Conservation (phyloP, 2,113 vertebrate species). For the Glaucidium brasilianum region DNA sequence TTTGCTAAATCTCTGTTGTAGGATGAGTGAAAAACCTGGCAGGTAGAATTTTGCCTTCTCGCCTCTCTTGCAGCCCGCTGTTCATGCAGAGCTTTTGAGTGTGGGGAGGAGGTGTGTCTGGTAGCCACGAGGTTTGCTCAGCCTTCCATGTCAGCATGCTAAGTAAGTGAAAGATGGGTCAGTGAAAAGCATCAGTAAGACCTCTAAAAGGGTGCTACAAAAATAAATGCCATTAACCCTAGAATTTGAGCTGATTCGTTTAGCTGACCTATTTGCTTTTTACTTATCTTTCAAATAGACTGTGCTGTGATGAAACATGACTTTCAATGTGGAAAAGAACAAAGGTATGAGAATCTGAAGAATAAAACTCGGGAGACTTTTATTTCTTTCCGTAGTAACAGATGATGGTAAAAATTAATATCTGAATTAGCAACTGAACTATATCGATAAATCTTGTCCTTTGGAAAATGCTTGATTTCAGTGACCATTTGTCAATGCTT, state of each 20-base stretch:
- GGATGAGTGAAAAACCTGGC: neutral
- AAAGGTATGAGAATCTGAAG: neutral
- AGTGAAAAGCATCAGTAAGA: neutral
- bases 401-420: neutral
- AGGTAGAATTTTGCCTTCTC: neutral
- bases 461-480: neutral
- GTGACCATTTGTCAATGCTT: neutral
- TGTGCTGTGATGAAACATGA: neutral
- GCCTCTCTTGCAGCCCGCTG: accelerated
- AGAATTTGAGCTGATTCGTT: neutral
- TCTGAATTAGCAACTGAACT: neutral
- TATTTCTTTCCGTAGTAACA: neutral
- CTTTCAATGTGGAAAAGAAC: neutral
- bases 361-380: neutral
- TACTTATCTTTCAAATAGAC: neutral
- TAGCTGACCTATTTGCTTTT: neutral
- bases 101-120: accelerated
- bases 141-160: neutral
- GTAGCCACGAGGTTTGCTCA: neutral
- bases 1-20: neutral
- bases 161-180: neutral
- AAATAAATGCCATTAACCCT: neutral
- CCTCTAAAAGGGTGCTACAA: neutral
- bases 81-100: neutral
- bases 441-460: neutral